Percentiles rank a stretch among this genome's conserved stretches.
These are phyloP conservation scores for Callyntrura sp. DNA, from an alignment of 2,888 invertebrate species.

Conservation along the genomic window DNA sequence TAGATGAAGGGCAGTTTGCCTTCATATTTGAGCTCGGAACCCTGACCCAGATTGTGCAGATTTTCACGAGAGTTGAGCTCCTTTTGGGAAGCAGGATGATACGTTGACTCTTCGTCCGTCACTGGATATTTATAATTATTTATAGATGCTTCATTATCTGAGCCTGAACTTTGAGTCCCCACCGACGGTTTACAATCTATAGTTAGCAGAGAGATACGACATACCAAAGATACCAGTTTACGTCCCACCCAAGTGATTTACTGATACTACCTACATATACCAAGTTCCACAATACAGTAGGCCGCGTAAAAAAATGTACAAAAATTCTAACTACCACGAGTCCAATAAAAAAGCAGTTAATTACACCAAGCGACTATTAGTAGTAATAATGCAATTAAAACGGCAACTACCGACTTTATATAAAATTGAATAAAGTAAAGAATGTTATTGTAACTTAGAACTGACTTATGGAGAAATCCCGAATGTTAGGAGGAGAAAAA, in stretches of 20 bases:
- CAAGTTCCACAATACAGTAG: constrained; percentile 37
- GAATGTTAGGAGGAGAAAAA: constrained; percentile 78
- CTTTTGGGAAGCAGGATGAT: constrained; percentile 77
- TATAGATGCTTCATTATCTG: constrained; percentile 83
- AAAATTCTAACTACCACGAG: too few species aligned
- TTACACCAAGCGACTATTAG: too few species aligned
- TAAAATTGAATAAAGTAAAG: too few species aligned
- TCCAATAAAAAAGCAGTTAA: too few species aligned
- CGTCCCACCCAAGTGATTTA: neutral
- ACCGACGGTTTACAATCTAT: constrained; percentile 68
- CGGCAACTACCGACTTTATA: too few species aligned
- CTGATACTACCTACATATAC: too few species aligned
- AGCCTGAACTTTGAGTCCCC: constrained; percentile 80
- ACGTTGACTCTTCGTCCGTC: constrained; percentile 75
- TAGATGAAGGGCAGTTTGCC: constrained; percentile 80
- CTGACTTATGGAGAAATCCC: too few species aligned
- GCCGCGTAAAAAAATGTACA: constrained; percentile 26
- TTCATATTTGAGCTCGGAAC: constrained; percentile 80
- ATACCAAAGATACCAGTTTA: constrained; percentile 58
- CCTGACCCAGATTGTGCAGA: constrained; percentile 80
- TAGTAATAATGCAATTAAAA: too few species aligned
- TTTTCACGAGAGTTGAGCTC: constrained; percentile 83
- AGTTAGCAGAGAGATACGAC: too few species aligned
- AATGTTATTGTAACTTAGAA: constrained; percentile 60
- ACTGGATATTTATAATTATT: constrained; percentile 80